These are phyloP conservation scores for Nasonia oneida DNA, from an alignment of 2,888 invertebrate species.

Conservation along the genomic window DNA sequence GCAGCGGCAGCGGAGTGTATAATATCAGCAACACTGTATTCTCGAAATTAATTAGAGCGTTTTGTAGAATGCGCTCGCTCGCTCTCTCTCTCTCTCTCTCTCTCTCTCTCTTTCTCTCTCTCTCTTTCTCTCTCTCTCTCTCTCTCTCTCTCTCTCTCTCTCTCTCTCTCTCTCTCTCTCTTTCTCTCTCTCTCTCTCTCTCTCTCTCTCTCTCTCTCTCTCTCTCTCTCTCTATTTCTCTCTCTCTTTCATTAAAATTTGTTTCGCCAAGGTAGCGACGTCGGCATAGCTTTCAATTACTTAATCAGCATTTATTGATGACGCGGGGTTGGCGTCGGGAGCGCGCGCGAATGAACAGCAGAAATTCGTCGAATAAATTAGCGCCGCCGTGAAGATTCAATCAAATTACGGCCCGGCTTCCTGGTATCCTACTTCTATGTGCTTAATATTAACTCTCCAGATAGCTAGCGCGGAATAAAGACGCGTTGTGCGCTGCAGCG, in stretches of 20 bases:
- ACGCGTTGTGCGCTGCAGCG: not conserved
- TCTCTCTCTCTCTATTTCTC: too few species aligned
- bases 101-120: too few species aligned
- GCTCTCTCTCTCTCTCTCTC: too few species aligned
- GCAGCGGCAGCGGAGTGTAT: not conserved
- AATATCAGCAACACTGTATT: not conserved
- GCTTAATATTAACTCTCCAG: slow-evolving; percentile 5
- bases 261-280: not conserved
- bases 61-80: not conserved
- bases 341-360: not conserved
- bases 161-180: not conserved
- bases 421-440: not conserved
- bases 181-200: not conserved
- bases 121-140: not conserved
- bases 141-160: not conserved
- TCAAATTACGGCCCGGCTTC: not conserved
- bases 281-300: too few species aligned
- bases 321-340: too few species aligned
- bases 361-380: not conserved
- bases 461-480: not conserved
- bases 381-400: not conserved
- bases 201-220: not conserved
- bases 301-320: too few species aligned
- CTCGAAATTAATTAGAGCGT: slow-evolving; percentile 45
- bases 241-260: not conserved